phyloP scores from a whole-genome alignment of 35 echinoderm and acorn worm genomes.

The Stichopus chloronotus region DNA sequence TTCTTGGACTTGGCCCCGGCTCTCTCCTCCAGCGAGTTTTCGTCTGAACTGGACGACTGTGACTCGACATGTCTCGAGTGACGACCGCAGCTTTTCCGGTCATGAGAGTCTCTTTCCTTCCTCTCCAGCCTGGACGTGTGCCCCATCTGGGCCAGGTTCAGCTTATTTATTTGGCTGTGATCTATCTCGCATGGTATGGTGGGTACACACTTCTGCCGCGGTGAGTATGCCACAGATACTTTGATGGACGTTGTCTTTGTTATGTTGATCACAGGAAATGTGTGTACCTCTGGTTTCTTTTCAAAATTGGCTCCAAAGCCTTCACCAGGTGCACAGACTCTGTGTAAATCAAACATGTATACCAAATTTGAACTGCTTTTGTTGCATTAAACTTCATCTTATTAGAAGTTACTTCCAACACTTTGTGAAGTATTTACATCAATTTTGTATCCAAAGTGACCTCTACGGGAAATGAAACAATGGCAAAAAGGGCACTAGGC shows the following conservation, averaged over 20 bases:
- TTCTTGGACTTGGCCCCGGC: slow-evolving; percentile 27
- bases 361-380: background rate
- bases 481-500: too few relatives aligned
- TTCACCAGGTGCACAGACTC: slow-evolving; percentile 95
- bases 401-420: too few relatives aligned
- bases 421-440: too few relatives aligned
- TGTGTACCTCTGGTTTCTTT: slow-evolving; percentile 72
- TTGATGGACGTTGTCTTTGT: slow-evolving; percentile 81
- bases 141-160: background rate
- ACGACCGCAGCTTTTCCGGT: background rate
- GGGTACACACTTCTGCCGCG: slow-evolving; percentile 79
- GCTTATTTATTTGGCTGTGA: background rate
- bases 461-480: too few relatives aligned
- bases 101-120: slow-evolving; percentile 32
- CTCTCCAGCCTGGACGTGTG: slow-evolving; percentile 44
- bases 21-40: slow-evolving; percentile 11
- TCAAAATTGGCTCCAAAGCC: slow-evolving; percentile 84
- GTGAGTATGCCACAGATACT: slow-evolving; percentile 83
- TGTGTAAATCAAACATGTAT: slow-evolving; percentile 32
- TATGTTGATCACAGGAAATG: slow-evolving; percentile 85
- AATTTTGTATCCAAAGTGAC: too few relatives aligned
- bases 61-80: slow-evolving; percentile 14
- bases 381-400: too few relatives aligned
- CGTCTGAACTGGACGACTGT: slow-evolving; percentile 46
- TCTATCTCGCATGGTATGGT: slow-evolving; percentile 57